phyloP scores from a whole-genome alignment of 2,888 invertebrate genomes.

The Galerucella pusilla region DNA sequence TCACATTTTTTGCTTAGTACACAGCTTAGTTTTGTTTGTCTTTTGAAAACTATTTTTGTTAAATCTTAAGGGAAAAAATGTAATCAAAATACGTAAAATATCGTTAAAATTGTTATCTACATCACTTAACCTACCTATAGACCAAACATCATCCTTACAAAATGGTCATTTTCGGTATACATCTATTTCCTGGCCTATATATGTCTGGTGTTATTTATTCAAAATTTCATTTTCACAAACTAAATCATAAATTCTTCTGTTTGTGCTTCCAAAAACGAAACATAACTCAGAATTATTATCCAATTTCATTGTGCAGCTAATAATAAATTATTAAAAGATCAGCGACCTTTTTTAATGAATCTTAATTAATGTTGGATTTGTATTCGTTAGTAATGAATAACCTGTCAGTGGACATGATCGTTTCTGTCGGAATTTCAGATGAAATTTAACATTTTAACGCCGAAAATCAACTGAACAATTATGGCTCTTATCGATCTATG shows the following conservation, averaged over 20 bases:
- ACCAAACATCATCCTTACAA: no score
- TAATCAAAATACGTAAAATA: no score
- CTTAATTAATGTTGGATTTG: slow-evolving; percentile 16
- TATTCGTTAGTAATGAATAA: slow-evolving; percentile 24
- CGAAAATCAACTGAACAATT: no score
- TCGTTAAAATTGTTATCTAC: no score
- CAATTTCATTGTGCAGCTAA: neutral
- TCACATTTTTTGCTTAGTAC: no score
- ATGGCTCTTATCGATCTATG: no score
- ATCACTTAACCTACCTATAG: no score
- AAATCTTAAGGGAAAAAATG: no score
- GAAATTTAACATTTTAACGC: neutral
- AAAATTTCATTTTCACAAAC: neutral
- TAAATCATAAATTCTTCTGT: neutral
- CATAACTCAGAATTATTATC: neutral
- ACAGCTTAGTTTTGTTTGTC: no score
- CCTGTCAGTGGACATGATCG: slow-evolving; percentile 23
- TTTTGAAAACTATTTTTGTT: no score
- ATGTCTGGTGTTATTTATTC: neutral
- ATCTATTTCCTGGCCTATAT: neutral
- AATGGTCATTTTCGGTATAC: no score
- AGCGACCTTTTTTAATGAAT: slow-evolving; percentile 16
- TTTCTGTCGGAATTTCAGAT: slow-evolving; percentile 13
- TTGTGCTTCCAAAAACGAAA: slow-evolving; percentile 1
- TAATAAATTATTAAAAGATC: slow-evolving; percentile 18